Conservation (phyloP, 1,140 invertebrate species). For the Drosophila lacertosa region DNA sequence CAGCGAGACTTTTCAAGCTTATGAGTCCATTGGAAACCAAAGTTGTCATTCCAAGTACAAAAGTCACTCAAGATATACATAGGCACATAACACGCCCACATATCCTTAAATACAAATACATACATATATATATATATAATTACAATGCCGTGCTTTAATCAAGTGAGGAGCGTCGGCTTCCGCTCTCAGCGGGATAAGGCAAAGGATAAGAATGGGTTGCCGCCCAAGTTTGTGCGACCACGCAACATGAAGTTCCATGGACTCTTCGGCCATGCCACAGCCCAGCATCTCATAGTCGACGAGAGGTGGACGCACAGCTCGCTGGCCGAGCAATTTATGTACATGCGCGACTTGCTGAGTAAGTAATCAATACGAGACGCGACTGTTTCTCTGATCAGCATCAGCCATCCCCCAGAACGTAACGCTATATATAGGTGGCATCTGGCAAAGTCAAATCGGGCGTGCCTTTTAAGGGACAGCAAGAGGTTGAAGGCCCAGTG, state of each 20-base stretch:
- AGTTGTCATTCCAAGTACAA: neutral
- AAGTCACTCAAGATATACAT: neutral
- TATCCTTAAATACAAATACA: constrained; percentile 1
- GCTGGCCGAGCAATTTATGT: constrained; percentile 63
- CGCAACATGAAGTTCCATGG: constrained; percentile 64
- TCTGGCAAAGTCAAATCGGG: constrained; percentile 54
- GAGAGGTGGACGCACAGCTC: constrained; percentile 65
- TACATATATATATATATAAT: neutral
- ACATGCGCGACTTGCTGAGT: constrained; percentile 68
- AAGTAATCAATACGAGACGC: constrained; percentile 12
- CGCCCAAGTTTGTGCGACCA: constrained; percentile 71
- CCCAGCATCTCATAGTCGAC: constrained; percentile 70
- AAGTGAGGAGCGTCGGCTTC: constrained; percentile 9
- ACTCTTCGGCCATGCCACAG: constrained; percentile 67
- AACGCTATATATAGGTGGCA: constrained; percentile 60
- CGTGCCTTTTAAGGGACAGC: constrained; percentile 44
- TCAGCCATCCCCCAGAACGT: constrained; percentile 29
- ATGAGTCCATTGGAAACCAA: neutral
- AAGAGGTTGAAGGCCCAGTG: constrained; percentile 59
- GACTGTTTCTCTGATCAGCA: neutral
- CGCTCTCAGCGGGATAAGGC: neutral
- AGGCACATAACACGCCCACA: neutral
- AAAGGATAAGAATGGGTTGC: constrained; percentile 33
- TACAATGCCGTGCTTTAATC: constrained; percentile 28
- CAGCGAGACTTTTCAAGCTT: neutral